Evolutionary conservation across 2,797 vertebrate genomes (phyloP).

Genomic region (Calcarius lapponicus): DNA sequence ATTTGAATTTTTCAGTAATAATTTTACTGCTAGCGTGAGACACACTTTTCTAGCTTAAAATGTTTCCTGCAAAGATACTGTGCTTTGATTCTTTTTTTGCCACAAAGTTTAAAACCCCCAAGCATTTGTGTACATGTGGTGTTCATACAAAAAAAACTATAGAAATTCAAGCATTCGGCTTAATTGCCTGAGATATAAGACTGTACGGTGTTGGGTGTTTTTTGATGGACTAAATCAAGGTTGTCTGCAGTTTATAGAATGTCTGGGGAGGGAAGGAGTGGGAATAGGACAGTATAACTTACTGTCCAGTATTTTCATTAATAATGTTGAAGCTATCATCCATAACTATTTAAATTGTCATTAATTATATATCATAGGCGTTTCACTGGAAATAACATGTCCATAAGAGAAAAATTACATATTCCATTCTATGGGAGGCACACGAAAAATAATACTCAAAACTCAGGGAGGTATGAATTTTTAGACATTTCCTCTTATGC

Average conservation of each 20-base stretch:
- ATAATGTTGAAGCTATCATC: constrained; percentile 71
- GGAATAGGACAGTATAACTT: constrained; percentile 65
- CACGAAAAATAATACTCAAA: constrained; percentile 79
- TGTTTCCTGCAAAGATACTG: neutral
- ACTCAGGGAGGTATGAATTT: constrained; percentile 79
- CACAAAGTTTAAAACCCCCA: neutral
- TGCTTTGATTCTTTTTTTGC: constrained; percentile 3
- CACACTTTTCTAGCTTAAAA: neutral
- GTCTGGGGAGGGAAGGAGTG: constrained; percentile 71
- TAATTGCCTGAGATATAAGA: constrained; percentile 41
- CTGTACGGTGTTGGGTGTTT: neutral
- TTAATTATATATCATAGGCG: constrained; percentile 78
- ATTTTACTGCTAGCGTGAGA: constrained; percentile 8
- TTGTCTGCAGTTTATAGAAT: constrained; percentile 54
- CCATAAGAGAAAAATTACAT: constrained; percentile 79
- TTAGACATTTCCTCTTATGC: constrained; percentile 78
- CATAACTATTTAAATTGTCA: constrained; percentile 78
- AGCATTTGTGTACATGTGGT: neutral
- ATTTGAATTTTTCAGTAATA: constrained; percentile 1
- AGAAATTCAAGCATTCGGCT: constrained; percentile 24
- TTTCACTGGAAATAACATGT: constrained; percentile 79
- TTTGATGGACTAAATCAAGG: constrained; percentile 23
- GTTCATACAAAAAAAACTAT: neutral
- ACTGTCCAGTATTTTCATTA: constrained; percentile 73
- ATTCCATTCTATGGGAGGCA: constrained; percentile 78